phyloP scores from a whole-genome alignment of 2,113 vertebrate species.

The Alces alces region DNA sequence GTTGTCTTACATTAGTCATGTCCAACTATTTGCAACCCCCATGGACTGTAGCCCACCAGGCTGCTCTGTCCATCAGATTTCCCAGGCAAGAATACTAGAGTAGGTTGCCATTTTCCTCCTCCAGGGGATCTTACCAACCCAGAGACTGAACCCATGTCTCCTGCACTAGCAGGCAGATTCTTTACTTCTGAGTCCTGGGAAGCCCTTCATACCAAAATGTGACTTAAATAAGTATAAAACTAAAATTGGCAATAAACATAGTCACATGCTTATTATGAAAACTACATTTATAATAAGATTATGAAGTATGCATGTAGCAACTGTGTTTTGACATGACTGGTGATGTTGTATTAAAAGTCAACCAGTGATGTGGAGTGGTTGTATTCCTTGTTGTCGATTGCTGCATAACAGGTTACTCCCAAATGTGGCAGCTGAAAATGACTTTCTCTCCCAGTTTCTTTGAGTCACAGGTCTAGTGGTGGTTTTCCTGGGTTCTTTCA shows the following conservation, averaged over 20 bases:
- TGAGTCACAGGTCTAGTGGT: not conserved
- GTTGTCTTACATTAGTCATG: not conserved
- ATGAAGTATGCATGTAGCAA: not conserved
- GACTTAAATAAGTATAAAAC: not conserved
- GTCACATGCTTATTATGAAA: not conserved
- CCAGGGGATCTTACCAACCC: not conserved
- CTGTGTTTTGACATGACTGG: not conserved
- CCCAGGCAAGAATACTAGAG: not conserved
- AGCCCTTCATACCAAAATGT: not conserved
- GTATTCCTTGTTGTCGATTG: accelerated
- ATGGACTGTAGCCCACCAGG: not conserved
- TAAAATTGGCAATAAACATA: not conserved
- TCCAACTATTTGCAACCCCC: not conserved
- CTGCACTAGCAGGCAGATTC: not conserved
- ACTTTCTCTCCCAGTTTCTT: not conserved
- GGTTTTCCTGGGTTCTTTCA: not conserved
- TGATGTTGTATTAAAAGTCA: too few species aligned
- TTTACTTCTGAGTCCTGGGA: not conserved
- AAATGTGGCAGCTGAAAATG: not conserved
- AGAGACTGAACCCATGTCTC: not conserved
- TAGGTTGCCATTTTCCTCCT: not conserved
- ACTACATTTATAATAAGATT: not conserved
- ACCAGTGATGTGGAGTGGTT: accelerated
- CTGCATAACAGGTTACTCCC: not conserved
- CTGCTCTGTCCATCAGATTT: not conserved